Conservation (phyloP, 2,888 invertebrate genomes). For the Oeneis ivallda region DNA sequence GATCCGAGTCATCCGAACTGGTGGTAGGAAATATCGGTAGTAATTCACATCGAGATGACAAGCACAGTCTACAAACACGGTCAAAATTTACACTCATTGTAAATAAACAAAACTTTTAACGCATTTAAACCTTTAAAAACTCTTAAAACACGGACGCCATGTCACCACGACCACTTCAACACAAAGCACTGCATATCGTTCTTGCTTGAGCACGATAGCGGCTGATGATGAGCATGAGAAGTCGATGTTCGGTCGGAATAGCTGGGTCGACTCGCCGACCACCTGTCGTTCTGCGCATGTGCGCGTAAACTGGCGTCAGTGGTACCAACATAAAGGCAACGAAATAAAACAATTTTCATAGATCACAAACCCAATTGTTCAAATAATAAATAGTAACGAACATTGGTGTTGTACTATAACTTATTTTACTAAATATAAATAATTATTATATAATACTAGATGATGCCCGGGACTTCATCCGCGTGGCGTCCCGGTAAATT, state of each 20-base stretch:
- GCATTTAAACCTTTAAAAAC: slow-evolving; percentile 62
- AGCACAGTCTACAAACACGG: slow-evolving; percentile 84
- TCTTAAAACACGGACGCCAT: slow-evolving; percentile 77
- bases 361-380: slow-evolving; percentile 45
- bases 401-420: too few species aligned
- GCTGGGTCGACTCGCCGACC: slow-evolving; percentile 80
- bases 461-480: too few species aligned
- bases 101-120: slow-evolving; percentile 71
- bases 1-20: slow-evolving; percentile 79
- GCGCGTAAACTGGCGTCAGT: slow-evolving; percentile 75
- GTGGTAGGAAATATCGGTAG: slow-evolving; percentile 83
- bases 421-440: too few species aligned
- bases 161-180: slow-evolving; percentile 80
- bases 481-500: too few species aligned
- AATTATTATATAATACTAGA: too few species aligned
- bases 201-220: slow-evolving; percentile 79
- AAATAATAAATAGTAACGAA: too few species aligned
- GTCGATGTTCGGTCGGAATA: slow-evolving; percentile 79
- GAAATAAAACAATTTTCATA: slow-evolving; percentile 56
- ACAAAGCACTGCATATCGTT: slow-evolving; percentile 80
- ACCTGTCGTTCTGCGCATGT: slow-evolving; percentile 83
- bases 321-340: slow-evolving; percentile 61
- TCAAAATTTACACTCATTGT: slow-evolving; percentile 80
- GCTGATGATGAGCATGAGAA: slow-evolving; percentile 82
- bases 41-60: slow-evolving; percentile 82